Evolutionary conservation across 2,113 vertebrate genomes (phyloP).

Genomic region (Ceuthmochares aereus): DNA sequence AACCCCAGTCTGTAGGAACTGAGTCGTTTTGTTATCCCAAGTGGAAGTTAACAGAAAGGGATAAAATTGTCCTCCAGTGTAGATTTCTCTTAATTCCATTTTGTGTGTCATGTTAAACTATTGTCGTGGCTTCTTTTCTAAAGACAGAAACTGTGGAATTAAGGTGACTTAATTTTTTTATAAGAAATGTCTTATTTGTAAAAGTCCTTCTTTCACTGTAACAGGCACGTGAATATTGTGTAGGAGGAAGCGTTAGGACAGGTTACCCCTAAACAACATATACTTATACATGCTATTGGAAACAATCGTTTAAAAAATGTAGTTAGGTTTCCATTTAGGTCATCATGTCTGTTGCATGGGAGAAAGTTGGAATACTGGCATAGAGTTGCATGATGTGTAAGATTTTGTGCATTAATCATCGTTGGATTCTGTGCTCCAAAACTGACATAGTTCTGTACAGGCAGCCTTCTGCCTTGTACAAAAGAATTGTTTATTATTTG

Average conservation of each 20-base stretch:
- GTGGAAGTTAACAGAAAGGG: constrained; percentile 69
- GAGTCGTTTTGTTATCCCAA: constrained; percentile 73
- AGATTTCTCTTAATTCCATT: constrained; percentile 83
- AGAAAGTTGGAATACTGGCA: constrained; percentile 92
- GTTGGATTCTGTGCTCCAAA: constrained; percentile 93
- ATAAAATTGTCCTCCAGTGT: constrained; percentile 72
- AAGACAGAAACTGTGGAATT: constrained; percentile 93
- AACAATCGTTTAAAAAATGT: constrained; percentile 81
- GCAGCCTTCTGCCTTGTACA: constrained; percentile 84
- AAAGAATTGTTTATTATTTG: constrained; percentile 97
- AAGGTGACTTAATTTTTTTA: constrained; percentile 91
- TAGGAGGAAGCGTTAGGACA: constrained; percentile 87
- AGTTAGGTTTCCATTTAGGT: constrained; percentile 88
- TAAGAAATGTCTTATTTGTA: constrained; percentile 94
- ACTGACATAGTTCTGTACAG: constrained; percentile 84
- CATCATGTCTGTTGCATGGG: constrained; percentile 98
- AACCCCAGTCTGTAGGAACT: constrained; percentile 77
- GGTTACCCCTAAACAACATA: constrained; percentile 86
- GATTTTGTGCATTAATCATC: constrained; percentile 95
- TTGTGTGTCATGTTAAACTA: constrained; percentile 90
- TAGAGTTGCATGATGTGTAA: constrained; percentile 98
- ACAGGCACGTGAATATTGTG: constrained; percentile 88
- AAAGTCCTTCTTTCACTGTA: constrained; percentile 87
- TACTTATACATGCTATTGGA: constrained; percentile 88
- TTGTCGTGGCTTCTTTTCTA: constrained; percentile 93